These are phyloP conservation scores for Falco novaeseelandiae DNA, from an alignment of 2,797 vertebrate species.

Conservation along the genomic window DNA sequence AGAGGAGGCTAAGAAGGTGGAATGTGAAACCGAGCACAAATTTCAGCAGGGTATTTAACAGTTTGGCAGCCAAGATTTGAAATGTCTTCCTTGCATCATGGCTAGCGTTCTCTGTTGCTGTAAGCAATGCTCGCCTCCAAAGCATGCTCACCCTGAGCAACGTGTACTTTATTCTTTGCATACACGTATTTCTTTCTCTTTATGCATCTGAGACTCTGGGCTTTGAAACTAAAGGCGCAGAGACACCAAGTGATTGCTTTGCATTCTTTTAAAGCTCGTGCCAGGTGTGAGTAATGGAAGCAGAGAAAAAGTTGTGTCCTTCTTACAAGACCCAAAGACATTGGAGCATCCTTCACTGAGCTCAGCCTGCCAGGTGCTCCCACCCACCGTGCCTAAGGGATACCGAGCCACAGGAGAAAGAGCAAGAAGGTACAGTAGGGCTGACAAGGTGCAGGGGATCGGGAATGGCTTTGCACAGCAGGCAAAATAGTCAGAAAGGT, in stretches of 20 bases:
- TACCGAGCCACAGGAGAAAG: not conserved
- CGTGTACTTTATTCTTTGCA: not conserved
- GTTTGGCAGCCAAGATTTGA: not conserved
- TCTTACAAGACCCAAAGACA: not conserved
- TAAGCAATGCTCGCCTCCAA: not conserved
- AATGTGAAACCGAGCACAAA: not conserved
- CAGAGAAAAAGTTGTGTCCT: not conserved
- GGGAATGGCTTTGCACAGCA: not conserved
- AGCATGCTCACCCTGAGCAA: not conserved
- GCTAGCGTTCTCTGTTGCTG: not conserved
- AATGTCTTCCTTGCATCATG: not conserved
- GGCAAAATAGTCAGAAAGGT: not conserved
- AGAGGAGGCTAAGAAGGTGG: not conserved
- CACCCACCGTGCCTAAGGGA: not conserved
- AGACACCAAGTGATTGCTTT: not conserved
- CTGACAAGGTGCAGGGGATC: not conserved
- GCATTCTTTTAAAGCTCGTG: not conserved
- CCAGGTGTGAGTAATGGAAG: not conserved
- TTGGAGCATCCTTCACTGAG: not conserved
- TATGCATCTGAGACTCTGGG: not conserved
- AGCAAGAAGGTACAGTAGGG: not conserved
- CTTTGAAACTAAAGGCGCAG: not conserved
- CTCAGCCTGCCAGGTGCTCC: not conserved
- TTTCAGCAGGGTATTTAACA: slow-evolving; percentile 23
- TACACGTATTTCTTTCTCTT: not conserved